Evolutionary conservation across 2,888 invertebrate species (phyloP).

Genomic region (Panopea generosa): DNA sequence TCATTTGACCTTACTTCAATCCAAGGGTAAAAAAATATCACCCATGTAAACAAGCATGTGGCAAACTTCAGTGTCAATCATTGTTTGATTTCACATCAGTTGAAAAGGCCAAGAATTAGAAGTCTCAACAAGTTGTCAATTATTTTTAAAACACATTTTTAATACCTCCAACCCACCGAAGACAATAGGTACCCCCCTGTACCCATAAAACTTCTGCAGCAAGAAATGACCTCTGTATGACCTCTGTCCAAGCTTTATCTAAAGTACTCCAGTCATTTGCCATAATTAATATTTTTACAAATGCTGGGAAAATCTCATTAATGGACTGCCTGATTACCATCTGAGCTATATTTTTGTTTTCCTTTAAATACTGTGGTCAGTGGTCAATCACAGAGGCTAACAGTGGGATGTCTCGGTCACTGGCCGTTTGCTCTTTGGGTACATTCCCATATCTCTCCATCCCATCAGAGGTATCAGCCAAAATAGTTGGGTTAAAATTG

Average conservation of each 20-base stretch:
- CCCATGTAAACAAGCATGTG: too few relatives aligned
- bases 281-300: constrained; percentile 67
- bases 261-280: constrained; percentile 61
- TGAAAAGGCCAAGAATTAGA: too few relatives aligned
- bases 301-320: constrained; percentile 67
- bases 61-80: too few relatives aligned
- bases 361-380: constrained; percentile 28
- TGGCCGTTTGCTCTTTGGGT: constrained; percentile 7
- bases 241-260: constrained; percentile 53
- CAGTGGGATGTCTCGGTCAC: too few relatives aligned
- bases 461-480: not conserved
- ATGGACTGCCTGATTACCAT: constrained; percentile 62
- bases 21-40: too few relatives aligned
- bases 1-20: too few relatives aligned
- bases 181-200: too few relatives aligned
- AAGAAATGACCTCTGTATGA: constrained; percentile 53
- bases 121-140: too few relatives aligned
- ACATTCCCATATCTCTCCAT: constrained; percentile 1
- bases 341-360: constrained; percentile 54
- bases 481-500: too few relatives aligned
- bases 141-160: too few relatives aligned
- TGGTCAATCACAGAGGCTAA: not conserved
- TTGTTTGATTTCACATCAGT: too few relatives aligned
- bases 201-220: not conserved
- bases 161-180: too few relatives aligned